phyloP scores from a whole-genome alignment of 2,113 vertebrate genomes.

The Fulmarus glacialis region DNA sequence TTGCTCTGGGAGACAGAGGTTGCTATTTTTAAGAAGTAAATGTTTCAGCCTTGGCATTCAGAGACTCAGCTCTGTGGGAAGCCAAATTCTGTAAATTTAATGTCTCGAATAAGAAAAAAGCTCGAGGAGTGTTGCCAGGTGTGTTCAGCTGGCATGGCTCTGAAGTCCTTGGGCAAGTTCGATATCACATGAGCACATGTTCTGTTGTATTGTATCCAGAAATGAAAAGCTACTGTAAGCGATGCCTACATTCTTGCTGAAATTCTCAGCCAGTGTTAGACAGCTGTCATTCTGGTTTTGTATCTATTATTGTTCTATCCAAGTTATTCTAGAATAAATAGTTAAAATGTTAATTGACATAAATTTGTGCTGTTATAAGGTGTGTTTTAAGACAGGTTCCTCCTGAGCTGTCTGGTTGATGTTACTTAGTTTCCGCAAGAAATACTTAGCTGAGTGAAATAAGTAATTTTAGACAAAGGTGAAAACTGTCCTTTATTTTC shows the following conservation, averaged over 20 bases:
- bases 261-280: not conserved
- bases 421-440: not conserved
- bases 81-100: conserved; percentile 23
- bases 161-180: not conserved
- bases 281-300: not conserved
- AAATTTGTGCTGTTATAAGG: not conserved
- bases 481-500: not conserved
- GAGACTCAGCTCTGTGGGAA: not conserved
- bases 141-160: not conserved
- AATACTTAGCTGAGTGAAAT: not conserved
- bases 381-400: not conserved
- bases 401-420: not conserved
- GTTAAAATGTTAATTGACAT: not conserved
- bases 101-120: conserved; percentile 11
- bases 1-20: not conserved
- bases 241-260: not conserved
- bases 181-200: not conserved
- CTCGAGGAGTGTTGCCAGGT: conserved; percentile 29
- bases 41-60: conserved; percentile 7
- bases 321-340: not conserved
- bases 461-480: not conserved
- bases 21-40: conserved; percentile 52
- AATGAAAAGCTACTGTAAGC: not conserved
- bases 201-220: not conserved
- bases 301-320: not conserved